A percentile compares a stretch with the other conserved stretches of the same genome.
These are phyloP conservation scores for Lipotes vexillifer DNA, from an alignment of 2,113 vertebrate species.

Conservation along the genomic window DNA sequence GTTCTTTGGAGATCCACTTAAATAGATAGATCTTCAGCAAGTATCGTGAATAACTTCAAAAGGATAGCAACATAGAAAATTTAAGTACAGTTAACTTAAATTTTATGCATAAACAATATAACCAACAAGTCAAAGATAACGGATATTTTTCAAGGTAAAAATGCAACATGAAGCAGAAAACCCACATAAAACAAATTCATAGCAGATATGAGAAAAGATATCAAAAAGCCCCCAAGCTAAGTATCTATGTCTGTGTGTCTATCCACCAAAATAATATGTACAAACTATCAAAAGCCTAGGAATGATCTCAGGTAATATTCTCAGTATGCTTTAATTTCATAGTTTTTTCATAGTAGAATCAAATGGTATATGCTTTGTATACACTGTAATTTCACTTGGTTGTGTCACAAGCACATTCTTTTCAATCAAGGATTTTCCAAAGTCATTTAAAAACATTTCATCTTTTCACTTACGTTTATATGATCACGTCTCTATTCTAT, in stretches of 20 bases:
- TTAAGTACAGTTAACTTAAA: not conserved
- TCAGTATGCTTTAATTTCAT: not conserved
- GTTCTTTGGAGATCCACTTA: slow-evolving; percentile 10
- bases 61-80: not conserved
- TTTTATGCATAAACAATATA: not conserved
- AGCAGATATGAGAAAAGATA: not conserved
- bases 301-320: not conserved
- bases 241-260: not conserved
- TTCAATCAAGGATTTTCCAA: not conserved
- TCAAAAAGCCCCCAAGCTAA: not conserved
- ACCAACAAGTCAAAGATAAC: not conserved
- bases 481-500: not conserved
- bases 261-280: not conserved
- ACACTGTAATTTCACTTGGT: not conserved
- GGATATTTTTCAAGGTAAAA: not conserved
- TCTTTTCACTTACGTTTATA: not conserved
- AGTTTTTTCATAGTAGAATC: not conserved
- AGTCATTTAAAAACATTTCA: slow-evolving; percentile 11
- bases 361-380: not conserved
- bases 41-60: not conserved
- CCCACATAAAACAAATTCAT: not conserved
- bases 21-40: not conserved
- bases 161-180: not conserved
- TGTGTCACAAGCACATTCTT: not conserved
- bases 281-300: not conserved